phyloP scores from a whole-genome alignment of 2,797 vertebrate species.

The Choloepus didactylus region DNA sequence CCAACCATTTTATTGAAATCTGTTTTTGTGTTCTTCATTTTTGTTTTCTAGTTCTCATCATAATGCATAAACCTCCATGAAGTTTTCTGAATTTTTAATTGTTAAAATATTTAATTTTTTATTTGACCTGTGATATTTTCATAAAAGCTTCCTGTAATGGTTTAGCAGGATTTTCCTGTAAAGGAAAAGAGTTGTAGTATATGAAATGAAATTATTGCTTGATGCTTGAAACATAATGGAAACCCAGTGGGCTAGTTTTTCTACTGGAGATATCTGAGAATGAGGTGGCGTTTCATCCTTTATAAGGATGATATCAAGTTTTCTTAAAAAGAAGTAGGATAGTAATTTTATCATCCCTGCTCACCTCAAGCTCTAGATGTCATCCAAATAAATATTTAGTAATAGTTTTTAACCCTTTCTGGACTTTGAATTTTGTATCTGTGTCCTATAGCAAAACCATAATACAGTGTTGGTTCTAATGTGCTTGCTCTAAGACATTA shows the following conservation, averaged over 20 bases:
- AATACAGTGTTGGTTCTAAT: background rate
- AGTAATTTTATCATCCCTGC: constrained; percentile 27
- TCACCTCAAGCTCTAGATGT: background rate
- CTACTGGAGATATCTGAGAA: background rate
- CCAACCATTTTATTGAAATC: background rate
- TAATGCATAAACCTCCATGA: background rate
- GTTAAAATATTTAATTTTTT: background rate
- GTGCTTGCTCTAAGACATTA: background rate
- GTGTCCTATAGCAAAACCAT: background rate
- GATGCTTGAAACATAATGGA: background rate
- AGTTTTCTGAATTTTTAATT: constrained; percentile 2
- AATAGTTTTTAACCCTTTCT: background rate
- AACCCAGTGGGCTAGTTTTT: background rate
- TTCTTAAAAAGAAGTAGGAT: background rate
- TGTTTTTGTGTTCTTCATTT: constrained; percentile 33
- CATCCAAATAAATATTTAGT: background rate
- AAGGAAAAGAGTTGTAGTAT: background rate
- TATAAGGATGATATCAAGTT: background rate
- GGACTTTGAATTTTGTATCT: background rate
- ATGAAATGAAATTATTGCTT: constrained; percentile 4
- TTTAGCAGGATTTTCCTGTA: background rate
- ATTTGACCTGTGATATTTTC: background rate
- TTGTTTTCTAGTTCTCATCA: background rate
- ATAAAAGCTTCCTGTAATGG: background rate
- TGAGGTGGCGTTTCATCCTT: background rate